These are phyloP conservation scores for Crenuchus spilurus DNA, from an alignment of 2,797 vertebrate species.

Conservation along the genomic window DNA sequence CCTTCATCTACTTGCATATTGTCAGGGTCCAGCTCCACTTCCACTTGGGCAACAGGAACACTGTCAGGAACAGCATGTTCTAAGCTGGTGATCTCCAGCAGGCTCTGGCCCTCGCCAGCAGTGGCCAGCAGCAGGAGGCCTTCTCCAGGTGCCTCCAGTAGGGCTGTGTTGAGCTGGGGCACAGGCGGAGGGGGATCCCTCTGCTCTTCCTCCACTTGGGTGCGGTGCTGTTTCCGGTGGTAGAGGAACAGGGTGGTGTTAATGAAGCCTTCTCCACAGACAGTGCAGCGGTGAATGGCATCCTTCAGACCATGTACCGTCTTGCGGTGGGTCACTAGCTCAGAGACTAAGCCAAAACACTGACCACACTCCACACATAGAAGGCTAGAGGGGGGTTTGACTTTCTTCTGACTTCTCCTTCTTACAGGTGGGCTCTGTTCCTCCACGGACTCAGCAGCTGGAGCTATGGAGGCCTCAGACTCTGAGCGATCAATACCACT, in stretches of 20 bases:
- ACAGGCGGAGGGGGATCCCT: slow-evolving; percentile 5
- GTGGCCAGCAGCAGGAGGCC: slow-evolving; percentile 57
- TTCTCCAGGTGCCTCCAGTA: slow-evolving; percentile 50
- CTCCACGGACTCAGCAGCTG: slow-evolving; percentile 44
- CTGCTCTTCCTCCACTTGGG: slow-evolving; percentile 67
- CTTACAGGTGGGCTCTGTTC: slow-evolving; percentile 64
- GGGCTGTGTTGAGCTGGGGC: slow-evolving; percentile 43
- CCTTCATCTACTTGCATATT: background rate
- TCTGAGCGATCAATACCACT: slow-evolving; percentile 16
- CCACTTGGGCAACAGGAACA: slow-evolving; percentile 40
- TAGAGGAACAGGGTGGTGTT: slow-evolving; percentile 96
- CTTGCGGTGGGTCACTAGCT: slow-evolving; percentile 86
- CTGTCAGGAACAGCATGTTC: slow-evolving; percentile 35
- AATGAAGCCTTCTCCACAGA: slow-evolving; percentile 89
- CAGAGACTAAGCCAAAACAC: slow-evolving; percentile 85
- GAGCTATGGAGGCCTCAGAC: slow-evolving; percentile 30
- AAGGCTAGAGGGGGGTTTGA: slow-evolving; percentile 75
- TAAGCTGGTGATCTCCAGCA: slow-evolving; percentile 51
- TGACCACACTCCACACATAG: slow-evolving; percentile 90
- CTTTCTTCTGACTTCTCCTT: slow-evolving; percentile 71
- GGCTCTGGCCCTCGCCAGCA: slow-evolving; percentile 56
- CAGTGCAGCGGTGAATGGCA: slow-evolving; percentile 85
- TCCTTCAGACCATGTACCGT: slow-evolving; percentile 84
- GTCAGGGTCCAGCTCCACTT: slow-evolving; percentile 48
- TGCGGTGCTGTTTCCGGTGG: slow-evolving; percentile 87